phyloP scores from a whole-genome alignment of 2,888 invertebrate genomes.

The Sarcophaga rosellei region DNA sequence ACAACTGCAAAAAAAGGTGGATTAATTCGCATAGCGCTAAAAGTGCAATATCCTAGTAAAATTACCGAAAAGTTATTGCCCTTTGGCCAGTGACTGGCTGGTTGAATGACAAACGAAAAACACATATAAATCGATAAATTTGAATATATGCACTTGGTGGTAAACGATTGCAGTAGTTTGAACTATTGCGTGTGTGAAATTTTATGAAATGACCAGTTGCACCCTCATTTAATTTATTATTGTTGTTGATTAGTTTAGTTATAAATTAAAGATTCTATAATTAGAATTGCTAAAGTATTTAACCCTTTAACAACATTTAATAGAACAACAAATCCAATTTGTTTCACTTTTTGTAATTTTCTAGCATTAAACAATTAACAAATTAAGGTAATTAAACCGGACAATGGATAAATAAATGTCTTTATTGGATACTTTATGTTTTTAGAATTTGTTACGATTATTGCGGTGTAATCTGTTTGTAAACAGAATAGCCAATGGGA shows the following conservation, averaged over 20 bases:
- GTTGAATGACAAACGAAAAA: slow-evolving; percentile 4
- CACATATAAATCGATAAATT: slow-evolving; percentile 76
- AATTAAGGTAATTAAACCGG: not conserved
- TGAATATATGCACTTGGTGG: slow-evolving; percentile 70
- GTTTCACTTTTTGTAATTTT: slow-evolving; percentile 16
- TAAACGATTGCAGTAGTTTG: slow-evolving; percentile 37
- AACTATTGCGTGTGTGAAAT: slow-evolving; percentile 49
- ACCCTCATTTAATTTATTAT: not conserved
- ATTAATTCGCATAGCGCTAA: slow-evolving; percentile 1
- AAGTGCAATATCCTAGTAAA: slow-evolving; percentile 78
- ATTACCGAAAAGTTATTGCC: slow-evolving; percentile 75
- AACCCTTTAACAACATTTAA: not conserved
- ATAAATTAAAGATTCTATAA: slow-evolving; percentile 25
- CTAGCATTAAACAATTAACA: not conserved
- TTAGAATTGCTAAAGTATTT: not conserved
- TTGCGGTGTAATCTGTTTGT: not conserved
- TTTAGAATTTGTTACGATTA: not conserved
- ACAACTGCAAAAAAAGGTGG: not conserved
- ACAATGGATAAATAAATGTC: too few species aligned
- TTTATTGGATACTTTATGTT: too few species aligned
- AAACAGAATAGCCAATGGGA: too few species aligned
- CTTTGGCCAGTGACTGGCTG: slow-evolving; percentile 69
- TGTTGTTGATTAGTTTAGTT: not conserved
- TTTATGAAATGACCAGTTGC: slow-evolving; percentile 68
- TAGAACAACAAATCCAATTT: slow-evolving; percentile 31